Conservation (phyloP, 2,113 vertebrate genomes). For the Gallinago media region DNA sequence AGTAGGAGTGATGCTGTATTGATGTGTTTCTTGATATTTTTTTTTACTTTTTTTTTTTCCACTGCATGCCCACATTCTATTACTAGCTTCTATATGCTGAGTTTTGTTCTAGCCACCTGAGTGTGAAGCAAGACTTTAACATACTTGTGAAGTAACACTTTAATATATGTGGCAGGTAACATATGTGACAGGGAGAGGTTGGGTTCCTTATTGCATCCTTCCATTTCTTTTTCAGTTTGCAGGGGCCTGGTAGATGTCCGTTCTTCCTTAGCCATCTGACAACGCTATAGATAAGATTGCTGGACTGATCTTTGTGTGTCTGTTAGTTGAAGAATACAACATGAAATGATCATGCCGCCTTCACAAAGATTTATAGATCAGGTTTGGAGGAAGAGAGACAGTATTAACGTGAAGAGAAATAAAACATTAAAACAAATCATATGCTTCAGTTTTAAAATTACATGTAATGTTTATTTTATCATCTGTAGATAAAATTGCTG, state of each 20-base stretch:
- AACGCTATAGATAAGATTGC: rapidly evolving
- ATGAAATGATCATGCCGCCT: not conserved
- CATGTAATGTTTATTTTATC: not conserved
- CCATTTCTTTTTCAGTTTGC: not conserved
- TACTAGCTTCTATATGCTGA: not conserved
- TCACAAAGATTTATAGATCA: not conserved
- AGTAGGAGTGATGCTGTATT: not conserved
- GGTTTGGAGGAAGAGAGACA: not conserved
- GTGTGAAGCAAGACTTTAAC: not conserved
- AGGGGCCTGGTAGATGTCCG: not conserved
- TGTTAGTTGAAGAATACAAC: not conserved
- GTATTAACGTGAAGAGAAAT: not conserved
- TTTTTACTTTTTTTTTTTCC: not conserved
- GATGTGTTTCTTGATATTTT: not conserved
- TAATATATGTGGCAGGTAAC: not conserved
- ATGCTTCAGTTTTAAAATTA: not conserved
- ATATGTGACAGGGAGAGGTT: not conserved
- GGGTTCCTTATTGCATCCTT: not conserved
- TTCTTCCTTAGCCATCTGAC: not conserved
- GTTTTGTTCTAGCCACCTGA: not conserved
- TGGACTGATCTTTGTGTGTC: not conserved
- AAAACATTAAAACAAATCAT: not conserved
- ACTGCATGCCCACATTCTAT: not conserved
- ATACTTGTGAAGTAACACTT: not conserved
- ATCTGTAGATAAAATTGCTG: not conserved